phyloP scores from a whole-genome alignment of 2,113 vertebrate species.

The Oreochromis niloticus region DNA sequence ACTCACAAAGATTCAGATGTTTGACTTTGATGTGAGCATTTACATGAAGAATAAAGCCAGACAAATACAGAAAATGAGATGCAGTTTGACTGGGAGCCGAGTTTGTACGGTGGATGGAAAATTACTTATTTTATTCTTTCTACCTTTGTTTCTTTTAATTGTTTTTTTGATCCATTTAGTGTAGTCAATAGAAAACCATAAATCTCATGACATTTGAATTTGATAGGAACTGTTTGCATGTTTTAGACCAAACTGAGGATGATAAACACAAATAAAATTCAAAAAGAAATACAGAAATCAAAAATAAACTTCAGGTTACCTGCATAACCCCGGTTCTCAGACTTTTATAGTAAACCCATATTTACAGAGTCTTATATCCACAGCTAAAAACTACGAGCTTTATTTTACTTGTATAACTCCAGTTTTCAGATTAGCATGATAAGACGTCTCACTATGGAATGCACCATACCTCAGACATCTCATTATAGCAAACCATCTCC shows the following conservation, averaged over 20 bases:
- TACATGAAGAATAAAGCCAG: background rate
- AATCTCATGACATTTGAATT: background rate
- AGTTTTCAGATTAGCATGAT: background rate
- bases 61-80: background rate
- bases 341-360: background rate
- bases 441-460: background rate
- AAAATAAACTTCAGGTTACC: background rate
- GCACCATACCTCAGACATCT: background rate
- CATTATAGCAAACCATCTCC: background rate
- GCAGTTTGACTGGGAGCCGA: background rate
- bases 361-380: background rate
- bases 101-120: background rate
- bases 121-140: background rate
- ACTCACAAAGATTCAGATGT: background rate
- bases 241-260: background rate
- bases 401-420: background rate
- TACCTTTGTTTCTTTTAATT: background rate
- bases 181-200: background rate
- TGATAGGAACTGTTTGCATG: background rate
- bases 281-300: background rate
- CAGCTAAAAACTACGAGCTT: background rate
- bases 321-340: background rate
- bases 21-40: background rate
- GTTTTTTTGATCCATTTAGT: background rate
- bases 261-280: background rate